These are phyloP conservation scores for Numida meleagris DNA, from an alignment of 2,113 vertebrate species.

Conservation along the genomic window DNA sequence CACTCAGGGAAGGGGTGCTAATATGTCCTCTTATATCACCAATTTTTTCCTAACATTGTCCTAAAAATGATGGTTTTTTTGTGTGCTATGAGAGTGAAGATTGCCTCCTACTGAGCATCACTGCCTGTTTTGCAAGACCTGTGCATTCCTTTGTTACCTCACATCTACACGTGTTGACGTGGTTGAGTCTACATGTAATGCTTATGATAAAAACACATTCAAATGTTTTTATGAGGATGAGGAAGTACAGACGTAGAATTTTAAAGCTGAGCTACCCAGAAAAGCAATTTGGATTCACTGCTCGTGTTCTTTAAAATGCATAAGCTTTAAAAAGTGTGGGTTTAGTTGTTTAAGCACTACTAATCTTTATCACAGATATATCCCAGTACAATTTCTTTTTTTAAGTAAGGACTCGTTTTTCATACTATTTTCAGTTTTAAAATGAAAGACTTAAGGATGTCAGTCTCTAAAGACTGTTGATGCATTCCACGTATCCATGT, in stretches of 20 bases:
- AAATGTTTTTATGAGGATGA: not conserved
- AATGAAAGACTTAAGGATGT: not conserved
- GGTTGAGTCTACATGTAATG: fast-evolving
- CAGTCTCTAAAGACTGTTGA: not conserved
- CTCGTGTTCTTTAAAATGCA: not conserved
- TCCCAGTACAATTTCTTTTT: not conserved
- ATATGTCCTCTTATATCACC: not conserved
- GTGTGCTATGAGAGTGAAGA: not conserved
- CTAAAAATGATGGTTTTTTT: not conserved
- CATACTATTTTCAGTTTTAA: not conserved
- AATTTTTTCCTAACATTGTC: not conserved
- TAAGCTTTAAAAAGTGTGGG: not conserved
- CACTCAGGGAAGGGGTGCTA: not conserved
- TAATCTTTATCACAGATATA: not conserved
- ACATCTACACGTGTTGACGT: not conserved
- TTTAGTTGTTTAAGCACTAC: not conserved
- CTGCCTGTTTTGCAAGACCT: not conserved
- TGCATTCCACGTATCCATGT: not conserved
- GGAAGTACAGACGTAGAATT: not conserved
- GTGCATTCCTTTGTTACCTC: fast-evolving
- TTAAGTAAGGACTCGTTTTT: not conserved
- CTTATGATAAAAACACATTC: not conserved
- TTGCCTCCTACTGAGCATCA: not conserved
- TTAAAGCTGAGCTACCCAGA: not conserved
- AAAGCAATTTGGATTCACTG: not conserved